Evolutionary conservation across 2,888 invertebrate genomes (phyloP), one percentile per base, ranked within the genome.

Genomic region (Volucella inflata): DNA sequence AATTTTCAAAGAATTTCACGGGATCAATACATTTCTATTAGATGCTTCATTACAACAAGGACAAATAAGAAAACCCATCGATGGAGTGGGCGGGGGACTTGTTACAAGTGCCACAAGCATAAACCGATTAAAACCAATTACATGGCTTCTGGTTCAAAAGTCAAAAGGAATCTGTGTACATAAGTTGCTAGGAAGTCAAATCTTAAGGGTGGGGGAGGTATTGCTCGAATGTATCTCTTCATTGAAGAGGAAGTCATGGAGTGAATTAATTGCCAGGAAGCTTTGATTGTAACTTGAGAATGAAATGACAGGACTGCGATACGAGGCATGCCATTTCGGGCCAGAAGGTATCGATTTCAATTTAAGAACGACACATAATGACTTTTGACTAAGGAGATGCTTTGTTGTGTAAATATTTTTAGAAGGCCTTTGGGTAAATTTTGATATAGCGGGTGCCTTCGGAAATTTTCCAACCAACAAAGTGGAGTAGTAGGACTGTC

Each of bases 91-190:
- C 16, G 14, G 17, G 8, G 2, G 14, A 40, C 57, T n/a, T 16
- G 14, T 16, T 40, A 38, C 17, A 12, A 36, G 44, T 72, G 42
- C 72, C 72, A 62, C 60, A 53, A 50, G 44, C 72, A 53, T 62
- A 72, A 51, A 62, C 62, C 62, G 44, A 72, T 62, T 62, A 53
- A 72, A 72, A 62, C 44, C 62, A 72, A 72, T 72, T 62, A 72
- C 12, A 62, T 36, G 51, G 11, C 62, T 72, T 60, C 59, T 71
- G 59, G 51, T 51, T 53, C 6, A 53, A 44, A 62, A 72, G 30
- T 60, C 48, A 17, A 12, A 50, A 59, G 48, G 70, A 70, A 59
- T 59, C 50, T 60, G 40, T 71, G 55, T 4, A 9, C 40, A 21
- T 11, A n/a, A n/a, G 44, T 44, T 30, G 30, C 6, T 30, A 30